These are phyloP conservation scores for Chloropsis cyanopogon DNA, from an alignment of 2,113 vertebrate species.

Conservation along the genomic window DNA sequence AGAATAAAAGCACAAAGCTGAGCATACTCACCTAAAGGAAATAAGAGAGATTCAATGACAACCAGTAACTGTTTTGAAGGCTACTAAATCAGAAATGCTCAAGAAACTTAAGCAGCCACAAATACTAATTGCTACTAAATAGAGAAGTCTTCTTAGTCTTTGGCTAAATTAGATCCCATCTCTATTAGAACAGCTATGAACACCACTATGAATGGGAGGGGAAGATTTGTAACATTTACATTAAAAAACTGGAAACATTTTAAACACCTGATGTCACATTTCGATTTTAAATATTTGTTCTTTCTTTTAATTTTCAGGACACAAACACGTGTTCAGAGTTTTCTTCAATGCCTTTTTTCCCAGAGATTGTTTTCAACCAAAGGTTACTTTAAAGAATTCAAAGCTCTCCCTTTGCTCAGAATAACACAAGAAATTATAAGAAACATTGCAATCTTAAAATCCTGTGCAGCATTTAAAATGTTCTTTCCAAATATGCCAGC, in stretches of 20 bases:
- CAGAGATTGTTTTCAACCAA: not conserved
- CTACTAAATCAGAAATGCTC: not conserved
- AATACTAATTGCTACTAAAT: constrained; percentile 19
- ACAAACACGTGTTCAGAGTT: not conserved
- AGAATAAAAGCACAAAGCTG: not conserved
- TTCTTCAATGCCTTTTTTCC: not conserved
- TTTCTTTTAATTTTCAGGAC: not conserved
- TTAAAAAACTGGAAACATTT: not conserved
- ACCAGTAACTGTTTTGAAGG: not conserved
- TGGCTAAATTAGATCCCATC: not conserved
- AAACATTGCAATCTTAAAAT: not conserved
- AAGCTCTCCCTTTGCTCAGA: not conserved
- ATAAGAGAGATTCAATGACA: not conserved
- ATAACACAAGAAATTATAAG: not conserved
- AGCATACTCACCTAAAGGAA: not conserved
- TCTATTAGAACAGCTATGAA: not conserved
- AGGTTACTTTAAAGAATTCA: not conserved
- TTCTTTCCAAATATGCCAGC: not conserved
- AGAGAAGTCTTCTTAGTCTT: not conserved
- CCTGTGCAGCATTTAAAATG: not conserved
- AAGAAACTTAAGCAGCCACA: not conserved
- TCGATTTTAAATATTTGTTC: not conserved
- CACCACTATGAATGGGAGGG: not conserved
- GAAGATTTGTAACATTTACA: not conserved
- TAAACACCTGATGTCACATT: not conserved